These are phyloP conservation scores for Connochaetes taurinus DNA, from an alignment of 2,113 vertebrate genomes.

Conservation along the genomic window DNA sequence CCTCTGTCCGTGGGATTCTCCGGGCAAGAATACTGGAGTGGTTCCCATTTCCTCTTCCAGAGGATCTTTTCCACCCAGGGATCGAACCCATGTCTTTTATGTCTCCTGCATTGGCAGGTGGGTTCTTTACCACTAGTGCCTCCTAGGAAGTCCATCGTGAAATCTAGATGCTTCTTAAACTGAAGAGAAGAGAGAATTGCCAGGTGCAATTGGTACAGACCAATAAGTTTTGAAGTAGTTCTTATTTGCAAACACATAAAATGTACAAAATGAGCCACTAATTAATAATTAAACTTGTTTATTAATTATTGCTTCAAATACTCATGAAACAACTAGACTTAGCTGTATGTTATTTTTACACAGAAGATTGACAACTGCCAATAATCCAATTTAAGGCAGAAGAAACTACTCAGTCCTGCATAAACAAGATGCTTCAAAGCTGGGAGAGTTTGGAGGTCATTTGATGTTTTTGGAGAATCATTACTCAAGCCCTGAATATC, in stretches of 20 bases:
- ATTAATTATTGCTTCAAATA: constrained; percentile 18
- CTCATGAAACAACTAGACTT: background rate
- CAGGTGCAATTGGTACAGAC: background rate
- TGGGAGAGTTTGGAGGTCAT: background rate
- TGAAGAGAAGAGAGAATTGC: background rate
- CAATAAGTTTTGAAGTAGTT: background rate
- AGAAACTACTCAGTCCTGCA: background rate
- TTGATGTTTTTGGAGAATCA: background rate
- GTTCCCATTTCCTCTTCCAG: background rate
- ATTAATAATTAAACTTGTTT: constrained; percentile 34
- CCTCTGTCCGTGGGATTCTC: background rate
- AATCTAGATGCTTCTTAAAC: constrained; percentile 1
- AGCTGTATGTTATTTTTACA: background rate
- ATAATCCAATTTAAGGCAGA: background rate
- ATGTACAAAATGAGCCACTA: background rate
- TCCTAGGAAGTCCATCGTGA: background rate
- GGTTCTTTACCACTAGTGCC: background rate
- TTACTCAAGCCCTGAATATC: background rate
- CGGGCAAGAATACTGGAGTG: background rate
- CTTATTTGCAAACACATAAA: background rate
- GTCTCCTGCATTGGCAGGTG: background rate
- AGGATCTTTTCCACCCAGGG: background rate
- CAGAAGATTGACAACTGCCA: background rate
- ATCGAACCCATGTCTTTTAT: background rate
- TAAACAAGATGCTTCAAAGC: background rate